A percentile compares a stretch with the other conserved stretches of the same genome.
Evolutionary conservation across 2,113 vertebrate species (phyloP).

Genomic region (Alligator mississippiensis): DNA sequence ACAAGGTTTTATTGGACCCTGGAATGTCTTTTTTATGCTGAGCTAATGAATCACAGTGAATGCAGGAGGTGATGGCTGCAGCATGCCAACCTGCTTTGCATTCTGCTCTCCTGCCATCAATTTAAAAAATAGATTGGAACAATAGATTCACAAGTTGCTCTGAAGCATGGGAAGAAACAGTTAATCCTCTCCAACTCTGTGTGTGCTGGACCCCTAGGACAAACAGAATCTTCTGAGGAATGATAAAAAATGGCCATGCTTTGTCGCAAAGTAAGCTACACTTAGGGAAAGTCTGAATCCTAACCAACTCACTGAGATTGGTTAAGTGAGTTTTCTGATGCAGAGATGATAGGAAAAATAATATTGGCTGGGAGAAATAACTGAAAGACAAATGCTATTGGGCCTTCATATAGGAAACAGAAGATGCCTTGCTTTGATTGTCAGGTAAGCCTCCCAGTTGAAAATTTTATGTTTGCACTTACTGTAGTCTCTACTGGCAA

Average conservation of each 20-base stretch:
- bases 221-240: slow-evolving; percentile 8
- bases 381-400: slow-evolving; percentile 2
- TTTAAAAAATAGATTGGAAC: background rate
- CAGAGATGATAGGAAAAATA: background rate
- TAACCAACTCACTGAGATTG: background rate
- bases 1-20: background rate
- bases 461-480: background rate
- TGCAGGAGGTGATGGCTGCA: rapidly evolving
- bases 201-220: background rate
- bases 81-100: background rate
- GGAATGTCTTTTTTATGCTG: background rate
- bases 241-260: background rate
- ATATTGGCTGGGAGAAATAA: background rate
- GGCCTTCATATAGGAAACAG: background rate
- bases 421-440: background rate
- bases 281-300: slow-evolving; percentile 30
- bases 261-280: slow-evolving; percentile 20
- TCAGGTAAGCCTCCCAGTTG: background rate
- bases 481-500: background rate
- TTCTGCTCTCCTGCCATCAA: background rate
- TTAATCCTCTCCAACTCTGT: background rate
- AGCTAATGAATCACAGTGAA: background rate
- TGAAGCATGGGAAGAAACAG: background rate
- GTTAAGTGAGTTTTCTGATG: slow-evolving; percentile 23
- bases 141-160: background rate